Evolutionary conservation across 2,113 vertebrate species (phyloP), one percentile per base, ranked within the genome.

Genomic region (Epinephelus fuscoguttatus): DNA sequence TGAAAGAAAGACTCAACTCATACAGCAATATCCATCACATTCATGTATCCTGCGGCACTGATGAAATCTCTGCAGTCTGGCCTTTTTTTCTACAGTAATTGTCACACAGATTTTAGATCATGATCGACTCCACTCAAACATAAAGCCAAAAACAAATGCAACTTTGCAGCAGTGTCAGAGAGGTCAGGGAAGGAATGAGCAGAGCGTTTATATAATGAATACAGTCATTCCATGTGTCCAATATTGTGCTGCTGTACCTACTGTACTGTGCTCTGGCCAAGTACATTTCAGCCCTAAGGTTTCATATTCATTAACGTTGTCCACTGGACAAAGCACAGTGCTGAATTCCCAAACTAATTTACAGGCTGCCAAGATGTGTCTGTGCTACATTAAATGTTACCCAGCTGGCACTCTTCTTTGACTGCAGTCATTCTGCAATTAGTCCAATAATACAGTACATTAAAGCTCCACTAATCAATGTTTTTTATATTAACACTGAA

Each of bases 221-320:
- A 21, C 27, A 84, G 67, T 56, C 78, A 40, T 53, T 81, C 60
- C 60, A 73, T 30, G 27, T 88, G 78, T 80, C 75, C 15, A n/a
- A 61, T 52, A 72, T 68, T 87, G 70, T 52, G 40, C 64, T 71
- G 70, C 69, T 52, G 63, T 57, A 77, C 61, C 30, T 57, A 82
- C 81, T 85, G 70, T 30, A 71, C 49, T 71, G 82, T 80, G 70
- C 66, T 62, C 27, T n/a, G 57, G 76, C 83, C 71, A 80, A 90
- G 84, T 82, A 78, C 84, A 81, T 52, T 49, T 69, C 21, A 21
- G 56, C 88, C 77, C 84, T 67, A 63, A 84, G 81, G 86, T 88
- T 89, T 84, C 25, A 80, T 81, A 77, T 84, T 86, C 76, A 86
- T 90, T 86, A 86, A 49, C 18, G 53, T 8, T 80, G 84, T 87